These are phyloP conservation scores for Heliangelus exortis DNA, from an alignment of 2,797 vertebrate genomes.

Conservation along the genomic window DNA sequence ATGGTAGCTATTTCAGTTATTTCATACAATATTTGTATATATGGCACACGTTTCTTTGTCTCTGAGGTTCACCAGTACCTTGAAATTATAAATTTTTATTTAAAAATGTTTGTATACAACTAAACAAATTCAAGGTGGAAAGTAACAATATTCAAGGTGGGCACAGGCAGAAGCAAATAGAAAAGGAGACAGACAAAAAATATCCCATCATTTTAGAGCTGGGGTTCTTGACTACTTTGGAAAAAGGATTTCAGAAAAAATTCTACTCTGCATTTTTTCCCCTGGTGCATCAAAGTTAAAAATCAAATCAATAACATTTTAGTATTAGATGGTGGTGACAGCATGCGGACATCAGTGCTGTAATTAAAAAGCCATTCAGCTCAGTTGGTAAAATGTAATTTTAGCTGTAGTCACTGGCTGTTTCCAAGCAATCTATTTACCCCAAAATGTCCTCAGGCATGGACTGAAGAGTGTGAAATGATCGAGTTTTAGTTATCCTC, in stretches of 20 bases:
- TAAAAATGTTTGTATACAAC: not conserved
- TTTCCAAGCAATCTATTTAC: constrained; percentile 85
- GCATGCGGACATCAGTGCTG: constrained; percentile 78
- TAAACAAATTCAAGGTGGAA: not conserved
- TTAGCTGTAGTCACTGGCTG: constrained; percentile 80
- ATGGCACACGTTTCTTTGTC: not conserved
- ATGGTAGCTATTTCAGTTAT: not conserved
- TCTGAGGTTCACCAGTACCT: not conserved
- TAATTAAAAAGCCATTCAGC: constrained; percentile 85
- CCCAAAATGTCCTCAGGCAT: constrained; percentile 80
- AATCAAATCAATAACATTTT: constrained; percentile 81
- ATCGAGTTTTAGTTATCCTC: constrained; percentile 82
- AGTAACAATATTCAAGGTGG: not conserved
- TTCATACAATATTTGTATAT: not conserved
- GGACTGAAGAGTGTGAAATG: constrained; percentile 79
- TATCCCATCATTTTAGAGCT: constrained; percentile 3
- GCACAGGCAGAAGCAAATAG: not conserved
- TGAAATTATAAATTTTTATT: constrained; percentile 2
- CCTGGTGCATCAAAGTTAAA: constrained; percentile 78
- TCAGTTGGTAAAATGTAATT: constrained; percentile 83
- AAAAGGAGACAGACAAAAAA: constrained; percentile 18
- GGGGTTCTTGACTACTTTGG: constrained; percentile 41
- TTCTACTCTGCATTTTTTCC: constrained; percentile 67
- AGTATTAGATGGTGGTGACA: constrained; percentile 79
- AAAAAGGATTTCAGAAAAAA: constrained; percentile 67